Conservation (phyloP, 2,888 invertebrate genomes). For the Parapristionchus giblindavisi region DNA sequence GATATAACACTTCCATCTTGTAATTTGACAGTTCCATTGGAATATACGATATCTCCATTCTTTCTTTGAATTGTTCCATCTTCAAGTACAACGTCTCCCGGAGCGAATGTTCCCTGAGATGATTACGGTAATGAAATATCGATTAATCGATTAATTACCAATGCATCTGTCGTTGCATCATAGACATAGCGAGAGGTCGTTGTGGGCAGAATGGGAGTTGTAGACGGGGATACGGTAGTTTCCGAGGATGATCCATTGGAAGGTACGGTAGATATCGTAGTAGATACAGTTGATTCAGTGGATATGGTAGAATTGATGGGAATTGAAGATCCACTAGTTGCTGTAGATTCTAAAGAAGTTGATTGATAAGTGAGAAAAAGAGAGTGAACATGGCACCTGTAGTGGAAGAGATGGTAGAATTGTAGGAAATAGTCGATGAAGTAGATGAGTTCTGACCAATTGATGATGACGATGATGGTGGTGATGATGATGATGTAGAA, state of each 20-base stretch:
- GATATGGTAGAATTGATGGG: neutral
- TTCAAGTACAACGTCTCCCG: slow-evolving; percentile 14
- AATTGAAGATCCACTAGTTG: too few species aligned
- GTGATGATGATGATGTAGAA: too few species aligned
- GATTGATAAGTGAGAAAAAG: too few species aligned
- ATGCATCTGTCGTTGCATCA: slow-evolving; percentile 7
- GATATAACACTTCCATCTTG: slow-evolving; percentile 13
- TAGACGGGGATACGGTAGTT: neutral
- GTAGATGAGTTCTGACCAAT: too few species aligned
- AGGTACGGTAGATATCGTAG: neutral
- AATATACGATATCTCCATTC: slow-evolving; percentile 26
- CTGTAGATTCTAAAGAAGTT: too few species aligned
- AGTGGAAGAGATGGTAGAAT: too few species aligned
- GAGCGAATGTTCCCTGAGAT: slow-evolving; percentile 19
- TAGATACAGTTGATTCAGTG: neutral
- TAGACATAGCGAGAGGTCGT: slow-evolving; percentile 19
- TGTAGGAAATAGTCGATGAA: too few species aligned
- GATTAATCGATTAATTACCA: neutral
- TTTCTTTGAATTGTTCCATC: slow-evolving; percentile 8
- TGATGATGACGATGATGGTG: too few species aligned
- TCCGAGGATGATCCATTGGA: neutral
- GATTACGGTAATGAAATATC: neutral
- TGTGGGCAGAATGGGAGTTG: neutral
- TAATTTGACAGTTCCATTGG: slow-evolving; percentile 32
- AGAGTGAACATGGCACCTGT: too few species aligned